phyloP scores from a whole-genome alignment of 2,797 vertebrate species.

The Pangasius mekongensis region DNA sequence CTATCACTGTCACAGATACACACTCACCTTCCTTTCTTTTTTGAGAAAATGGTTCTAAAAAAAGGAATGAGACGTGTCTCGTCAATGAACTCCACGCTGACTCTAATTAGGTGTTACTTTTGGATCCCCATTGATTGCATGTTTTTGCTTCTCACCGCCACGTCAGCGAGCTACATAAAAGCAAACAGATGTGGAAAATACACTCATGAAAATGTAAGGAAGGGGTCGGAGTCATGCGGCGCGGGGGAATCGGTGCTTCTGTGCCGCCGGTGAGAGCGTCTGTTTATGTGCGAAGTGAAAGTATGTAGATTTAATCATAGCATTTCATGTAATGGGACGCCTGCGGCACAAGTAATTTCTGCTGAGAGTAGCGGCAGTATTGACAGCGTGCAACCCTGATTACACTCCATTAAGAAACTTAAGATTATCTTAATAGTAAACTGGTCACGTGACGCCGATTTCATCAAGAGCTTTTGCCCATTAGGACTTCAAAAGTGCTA shows the following conservation, averaged over 20 bases:
- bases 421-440: conserved; percentile 55
- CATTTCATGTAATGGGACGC: conserved; percentile 55
- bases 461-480: conserved; percentile 44
- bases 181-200: not conserved
- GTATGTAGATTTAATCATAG: conserved; percentile 55
- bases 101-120: not conserved
- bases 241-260: not conserved
- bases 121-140: not conserved
- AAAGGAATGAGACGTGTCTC: not conserved
- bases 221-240: not conserved
- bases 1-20: conserved; percentile 28
- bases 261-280: conserved; percentile 31
- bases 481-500: conserved; percentile 54
- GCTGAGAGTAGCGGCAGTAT: conserved; percentile 51
- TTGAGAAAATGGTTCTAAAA: not conserved
- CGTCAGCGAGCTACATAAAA: not conserved
- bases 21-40: not conserved
- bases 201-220: not conserved
- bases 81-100: not conserved
- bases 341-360: conserved; percentile 50
- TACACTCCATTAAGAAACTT: conserved; percentile 54
- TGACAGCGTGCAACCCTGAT: conserved; percentile 45
- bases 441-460: conserved; percentile 51
- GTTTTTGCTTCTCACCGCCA: not conserved
- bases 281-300: conserved; percentile 51